Base-by-base conservation (phyloP, 2,113 vertebrate species). In the Plectropomus leopardus region DNA sequence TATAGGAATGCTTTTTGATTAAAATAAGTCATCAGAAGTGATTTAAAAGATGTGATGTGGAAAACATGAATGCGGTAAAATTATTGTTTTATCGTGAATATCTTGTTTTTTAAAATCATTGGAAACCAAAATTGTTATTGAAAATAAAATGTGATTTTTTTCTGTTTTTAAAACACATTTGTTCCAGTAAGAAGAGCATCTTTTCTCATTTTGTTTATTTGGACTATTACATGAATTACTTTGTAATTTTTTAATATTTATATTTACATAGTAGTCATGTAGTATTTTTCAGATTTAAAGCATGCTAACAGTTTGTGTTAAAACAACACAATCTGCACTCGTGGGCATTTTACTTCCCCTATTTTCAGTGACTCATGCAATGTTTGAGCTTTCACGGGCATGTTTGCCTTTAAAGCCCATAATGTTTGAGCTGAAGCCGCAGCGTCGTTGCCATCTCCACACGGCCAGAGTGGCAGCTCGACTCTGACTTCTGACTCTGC, bases 401-500 rank as follows among this genome's bases (percentile, higher is more conserved):
- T 1, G 4, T 68, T 26, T 73, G 30, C 7, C 28, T 74, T 50
- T 16, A n/a, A 17, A 58, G 7, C 15, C 24, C 6, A 32, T 51
- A 2, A 36, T 34, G 34, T 59, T 6, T 67, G 53, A 36, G 23
- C 36, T 5, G 34, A 51, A 72, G 55, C 55, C 58, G 45, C 23
- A 26, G 14, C 21, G 14, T 17, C 9, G 1, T 48, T 32, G 4
- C 48, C 28, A 54, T 53, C 53, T 57, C 76, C 11, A 17, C 21
- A 54, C 28, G 54, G 53, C 32, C 50, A 34, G 36, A 60, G 53
- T 36, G 34, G 24, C 69, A 79, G 50, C 58, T 4, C 7, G 57
- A 34, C 44, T 45, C 47, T 73, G n/a, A 79, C 51, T 69, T 63
- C 74, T 42, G 48, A 76, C 34, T 57, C 5, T 32, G 32, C 21